Conservation (phyloP, 2,797 vertebrate species). For the Rhinogobio ventralis region DNA sequence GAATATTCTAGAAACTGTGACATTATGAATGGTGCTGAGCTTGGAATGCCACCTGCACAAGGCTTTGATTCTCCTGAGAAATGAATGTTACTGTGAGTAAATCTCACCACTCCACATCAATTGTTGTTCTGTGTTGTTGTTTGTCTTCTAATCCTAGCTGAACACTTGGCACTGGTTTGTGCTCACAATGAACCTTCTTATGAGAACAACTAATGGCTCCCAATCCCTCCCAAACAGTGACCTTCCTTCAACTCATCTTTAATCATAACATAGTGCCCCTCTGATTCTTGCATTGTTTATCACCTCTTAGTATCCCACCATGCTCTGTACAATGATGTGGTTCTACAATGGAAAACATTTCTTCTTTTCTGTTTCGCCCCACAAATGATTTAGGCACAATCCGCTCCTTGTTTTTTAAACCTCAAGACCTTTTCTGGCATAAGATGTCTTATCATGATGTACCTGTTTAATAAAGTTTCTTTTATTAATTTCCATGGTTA, state of each 20-base stretch:
- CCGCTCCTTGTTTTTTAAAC: conserved; percentile 45
- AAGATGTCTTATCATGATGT: conserved; percentile 62
- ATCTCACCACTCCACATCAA: not conserved
- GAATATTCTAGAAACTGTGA: not conserved
- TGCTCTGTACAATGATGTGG: conserved; percentile 54
- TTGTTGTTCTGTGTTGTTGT: not conserved
- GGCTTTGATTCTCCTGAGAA: not conserved
- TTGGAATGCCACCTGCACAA: not conserved
- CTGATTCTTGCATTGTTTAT: conserved; percentile 68
- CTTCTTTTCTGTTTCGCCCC: conserved; percentile 25
- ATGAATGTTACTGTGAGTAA: not conserved
- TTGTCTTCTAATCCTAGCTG: conserved; percentile 15
- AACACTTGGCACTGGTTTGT: conserved; percentile 32
- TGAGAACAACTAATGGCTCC: conserved; percentile 39
- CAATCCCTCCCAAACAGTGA: conserved; percentile 1
- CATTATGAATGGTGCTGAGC: not conserved
- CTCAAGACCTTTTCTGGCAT: conserved; percentile 67
- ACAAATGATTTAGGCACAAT: conserved; percentile 54
- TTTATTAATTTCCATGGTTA: conserved; percentile 72
- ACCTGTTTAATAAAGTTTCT: conserved; percentile 58
- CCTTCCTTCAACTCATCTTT: conserved; percentile 25
- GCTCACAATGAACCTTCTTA: conserved; percentile 43
- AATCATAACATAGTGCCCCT: conserved; percentile 49
- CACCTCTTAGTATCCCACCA: conserved; percentile 70
- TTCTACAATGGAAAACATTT: conserved; percentile 76